Base-by-base conservation (phyloP, 2,888 invertebrate genomes). In the Parochlus steinenii region DNA sequence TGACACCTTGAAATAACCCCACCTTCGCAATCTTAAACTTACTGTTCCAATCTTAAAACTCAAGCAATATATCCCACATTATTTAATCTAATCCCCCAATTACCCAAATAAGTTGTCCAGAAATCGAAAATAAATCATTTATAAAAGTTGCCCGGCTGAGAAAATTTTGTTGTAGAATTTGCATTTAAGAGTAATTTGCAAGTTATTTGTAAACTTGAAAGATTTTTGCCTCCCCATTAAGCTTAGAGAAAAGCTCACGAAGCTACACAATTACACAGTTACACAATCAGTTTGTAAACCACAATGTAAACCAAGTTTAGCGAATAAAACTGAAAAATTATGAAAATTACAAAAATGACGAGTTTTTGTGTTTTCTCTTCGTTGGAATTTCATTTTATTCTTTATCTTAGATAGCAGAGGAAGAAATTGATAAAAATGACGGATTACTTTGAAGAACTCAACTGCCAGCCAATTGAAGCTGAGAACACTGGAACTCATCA, bases 371-470 rank as follows among this genome's bases (percentile, higher is more conserved):
- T 22, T 22, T 22, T 22, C 10, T 22, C 10, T 10, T 22, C 22
- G 22, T 6, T 6, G 22, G 8, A 7, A 7, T 22, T 6, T 22
- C 10, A 6, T 7, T 22, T 10, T 7, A 22, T 22, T 22, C 10
- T 22, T 6, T 22, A 8, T 22, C 10, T 10, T 6, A 6, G 8
- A 22, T 22, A 22, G 7, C 6, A 8, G 8, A 22, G 8, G 8
- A 22, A 22, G 8, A 6, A 7, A 7, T 6, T 22, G 30, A 8
- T 10, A 10, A 27, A 14, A 31, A 81, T 87, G 86, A 73, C 83
- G 38, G 80, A 78, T 48, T 87, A 87, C 60, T 87, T 82, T 56
- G 74, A 82, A 47, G 87, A 89, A 64, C 77, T 86, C 71, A 77
- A 82, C 25, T 81, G 81, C 69, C 65, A 67, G 41, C 83, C 85